Evolutionary conservation across 2,888 invertebrate species (phyloP).

Genomic region (Bursaphelenchus okinawaensis): DNA sequence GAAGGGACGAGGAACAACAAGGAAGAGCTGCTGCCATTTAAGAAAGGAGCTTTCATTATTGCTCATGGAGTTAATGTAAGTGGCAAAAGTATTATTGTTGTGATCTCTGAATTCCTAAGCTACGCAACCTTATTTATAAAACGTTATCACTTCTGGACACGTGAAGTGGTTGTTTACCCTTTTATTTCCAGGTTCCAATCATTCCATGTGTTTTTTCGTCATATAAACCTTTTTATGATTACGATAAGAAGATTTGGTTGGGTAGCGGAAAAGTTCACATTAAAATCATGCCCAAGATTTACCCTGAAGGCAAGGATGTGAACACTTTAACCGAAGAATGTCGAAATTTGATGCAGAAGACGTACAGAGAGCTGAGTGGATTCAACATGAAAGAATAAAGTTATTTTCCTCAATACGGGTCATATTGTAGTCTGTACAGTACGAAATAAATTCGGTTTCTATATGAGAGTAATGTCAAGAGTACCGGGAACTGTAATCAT

Average conservation of each 20-base stretch:
- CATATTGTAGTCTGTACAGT: background rate
- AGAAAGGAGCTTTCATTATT: conserved; percentile 91
- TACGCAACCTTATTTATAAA: too few relatives aligned
- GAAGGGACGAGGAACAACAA: conserved; percentile 81
- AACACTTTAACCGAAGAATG: conserved; percentile 7
- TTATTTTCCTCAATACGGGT: background rate
- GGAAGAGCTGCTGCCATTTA: conserved; percentile 81
- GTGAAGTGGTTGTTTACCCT: too few relatives aligned
- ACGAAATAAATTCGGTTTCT: background rate
- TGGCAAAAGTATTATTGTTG: conserved; percentile 21
- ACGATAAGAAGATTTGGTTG: background rate
- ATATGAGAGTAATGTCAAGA: too few relatives aligned
- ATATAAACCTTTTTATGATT: conserved; percentile 26
- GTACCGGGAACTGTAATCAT: too few relatives aligned
- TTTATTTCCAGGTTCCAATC: conserved; percentile 20
- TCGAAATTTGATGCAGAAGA: conserved; percentile 6
- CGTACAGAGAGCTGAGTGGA: conserved; percentile 8
- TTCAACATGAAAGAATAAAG: background rate
- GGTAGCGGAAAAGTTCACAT: background rate
- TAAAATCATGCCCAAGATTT: conserved; percentile 2
- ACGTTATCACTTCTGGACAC: too few relatives aligned
- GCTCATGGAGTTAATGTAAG: conserved; percentile 63
- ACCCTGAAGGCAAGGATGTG: background rate
- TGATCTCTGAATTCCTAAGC: conserved; percentile 24
- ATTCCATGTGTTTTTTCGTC: conserved; percentile 27